Evolutionary conservation across 2,113 vertebrate species (phyloP).

Genomic region (Menura novaehollandiae): DNA sequence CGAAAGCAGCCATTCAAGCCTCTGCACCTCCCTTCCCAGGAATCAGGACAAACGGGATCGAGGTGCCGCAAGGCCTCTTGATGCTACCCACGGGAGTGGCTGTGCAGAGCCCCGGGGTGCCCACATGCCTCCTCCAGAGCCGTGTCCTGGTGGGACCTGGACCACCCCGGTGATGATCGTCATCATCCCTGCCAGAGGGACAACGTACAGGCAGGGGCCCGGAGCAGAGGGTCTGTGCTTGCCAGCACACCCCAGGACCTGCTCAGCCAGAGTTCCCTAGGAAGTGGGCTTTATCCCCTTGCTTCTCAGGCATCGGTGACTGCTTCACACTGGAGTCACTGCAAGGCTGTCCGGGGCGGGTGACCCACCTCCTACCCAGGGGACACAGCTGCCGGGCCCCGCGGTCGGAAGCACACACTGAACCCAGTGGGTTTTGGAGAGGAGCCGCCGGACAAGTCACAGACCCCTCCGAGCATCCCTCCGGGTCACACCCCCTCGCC

Average conservation of each 20-base stretch:
- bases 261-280: background rate
- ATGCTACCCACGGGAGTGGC: background rate
- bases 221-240: background rate
- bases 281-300: background rate
- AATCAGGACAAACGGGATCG: conserved; percentile 41
- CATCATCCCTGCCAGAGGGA: background rate
- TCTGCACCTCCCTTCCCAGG: conserved; percentile 31
- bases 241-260: background rate
- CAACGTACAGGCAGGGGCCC: background rate
- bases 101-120: background rate
- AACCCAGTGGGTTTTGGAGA: rapidly evolving
- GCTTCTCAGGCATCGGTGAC: background rate
- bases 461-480: background rate
- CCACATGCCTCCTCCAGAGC: background rate
- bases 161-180: rapidly evolving
- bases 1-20: background rate
- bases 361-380: background rate
- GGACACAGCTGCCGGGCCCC: background rate
- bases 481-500: background rate
- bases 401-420: background rate
- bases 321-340: background rate
- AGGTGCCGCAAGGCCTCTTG: background rate
- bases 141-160: background rate
- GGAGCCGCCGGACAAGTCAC: background rate
- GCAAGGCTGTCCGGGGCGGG: background rate